These are phyloP conservation scores for Cerastis rubricosa DNA, from an alignment of 2,888 invertebrate species.

Conservation along the genomic window DNA sequence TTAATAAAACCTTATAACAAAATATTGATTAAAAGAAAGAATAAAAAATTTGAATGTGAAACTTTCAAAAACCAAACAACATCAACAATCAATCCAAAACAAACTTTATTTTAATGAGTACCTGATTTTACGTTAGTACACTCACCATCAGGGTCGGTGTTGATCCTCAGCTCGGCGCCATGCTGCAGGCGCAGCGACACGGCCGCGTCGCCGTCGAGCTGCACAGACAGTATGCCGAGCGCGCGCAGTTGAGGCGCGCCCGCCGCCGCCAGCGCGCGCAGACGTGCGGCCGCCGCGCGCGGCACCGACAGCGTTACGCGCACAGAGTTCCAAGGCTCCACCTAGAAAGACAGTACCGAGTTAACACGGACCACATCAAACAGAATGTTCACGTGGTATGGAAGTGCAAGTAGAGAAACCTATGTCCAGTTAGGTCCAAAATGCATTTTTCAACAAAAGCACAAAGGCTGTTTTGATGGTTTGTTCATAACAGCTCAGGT, in stretches of 20 bases:
- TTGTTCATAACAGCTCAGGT: not conserved
- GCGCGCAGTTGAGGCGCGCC: constrained; percentile 97
- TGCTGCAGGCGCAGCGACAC: constrained; percentile 92
- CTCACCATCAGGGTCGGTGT: constrained; percentile 82
- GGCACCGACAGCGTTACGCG: constrained; percentile 99
- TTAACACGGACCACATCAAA: no score
- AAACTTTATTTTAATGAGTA: no score
- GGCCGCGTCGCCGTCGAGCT: constrained; percentile 97
- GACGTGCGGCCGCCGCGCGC: constrained; percentile 97
- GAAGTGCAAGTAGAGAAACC: not conserved
- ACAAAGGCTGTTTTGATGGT: not conserved
- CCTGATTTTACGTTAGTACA: no score
- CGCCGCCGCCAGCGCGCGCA: constrained; percentile 97
- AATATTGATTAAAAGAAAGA: no score
- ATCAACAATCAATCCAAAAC: no score
- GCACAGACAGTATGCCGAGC: constrained; percentile 98
- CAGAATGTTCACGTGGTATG: not conserved
- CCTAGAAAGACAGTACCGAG: constrained; percentile 72
- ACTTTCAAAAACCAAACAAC: no score
- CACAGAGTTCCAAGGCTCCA: constrained; percentile 99
- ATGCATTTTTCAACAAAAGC: not conserved
- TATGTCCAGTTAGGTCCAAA: not conserved
- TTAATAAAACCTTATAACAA: no score
- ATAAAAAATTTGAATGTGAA: no score
- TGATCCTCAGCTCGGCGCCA: constrained; percentile 85